Percentiles rank a stretch among this genome's conserved stretches.
Evolutionary conservation across 2,888 invertebrate species (phyloP).

Genomic region (Urechis unicinctus): DNA sequence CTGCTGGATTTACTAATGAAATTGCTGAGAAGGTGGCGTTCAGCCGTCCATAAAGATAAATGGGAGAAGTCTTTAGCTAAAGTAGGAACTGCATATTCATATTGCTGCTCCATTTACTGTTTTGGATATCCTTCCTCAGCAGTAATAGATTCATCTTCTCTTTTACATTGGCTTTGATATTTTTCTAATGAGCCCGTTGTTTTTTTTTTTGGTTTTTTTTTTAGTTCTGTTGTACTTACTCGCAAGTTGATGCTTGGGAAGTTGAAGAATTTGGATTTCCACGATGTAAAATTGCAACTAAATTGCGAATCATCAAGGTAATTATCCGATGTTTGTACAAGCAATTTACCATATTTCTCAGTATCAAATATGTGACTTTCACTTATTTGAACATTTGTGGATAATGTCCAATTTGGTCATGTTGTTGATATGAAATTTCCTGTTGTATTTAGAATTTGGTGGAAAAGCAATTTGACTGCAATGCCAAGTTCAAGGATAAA

Average conservation of each 20-base stretch:
- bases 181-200: too few relatives aligned
- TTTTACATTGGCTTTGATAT: too few relatives aligned
- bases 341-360: background rate
- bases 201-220: constrained; percentile 1
- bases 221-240: constrained; percentile 78
- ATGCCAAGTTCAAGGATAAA: constrained; percentile 80
- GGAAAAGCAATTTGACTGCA: constrained; percentile 90
- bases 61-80: constrained; percentile 16
- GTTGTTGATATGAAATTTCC: background rate
- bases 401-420: background rate
- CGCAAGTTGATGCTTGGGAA: constrained; percentile 91
- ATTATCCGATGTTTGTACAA: too few relatives aligned
- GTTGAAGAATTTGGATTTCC: constrained; percentile 92
- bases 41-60: constrained; percentile 12
- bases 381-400: background rate
- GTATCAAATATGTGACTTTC: background rate
- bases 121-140: too few relatives aligned
- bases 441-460: constrained; percentile 67
- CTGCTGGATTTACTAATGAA: constrained; percentile 80
- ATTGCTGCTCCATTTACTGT: too few relatives aligned
- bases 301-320: constrained; percentile 59
- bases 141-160: too few relatives aligned
- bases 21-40: constrained; percentile 64
- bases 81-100: constrained; percentile 6
- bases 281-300: constrained; percentile 79